These are phyloP conservation scores for Coregonus clupeaformis DNA, from an alignment of 2,113 vertebrate species.

Conservation along the genomic window DNA sequence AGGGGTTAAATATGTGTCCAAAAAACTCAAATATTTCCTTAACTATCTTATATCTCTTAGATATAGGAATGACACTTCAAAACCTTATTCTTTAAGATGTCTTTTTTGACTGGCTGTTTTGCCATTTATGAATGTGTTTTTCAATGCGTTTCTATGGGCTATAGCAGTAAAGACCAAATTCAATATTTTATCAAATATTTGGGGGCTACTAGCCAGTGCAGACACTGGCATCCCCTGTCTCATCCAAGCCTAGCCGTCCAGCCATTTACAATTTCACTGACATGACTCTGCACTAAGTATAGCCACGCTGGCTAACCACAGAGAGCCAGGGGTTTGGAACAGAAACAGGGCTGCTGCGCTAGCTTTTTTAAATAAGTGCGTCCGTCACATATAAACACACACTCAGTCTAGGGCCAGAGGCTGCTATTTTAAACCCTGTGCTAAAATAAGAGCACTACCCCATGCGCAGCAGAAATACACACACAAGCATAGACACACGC, in stretches of 20 bases:
- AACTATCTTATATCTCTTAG: too few relatives aligned
- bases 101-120: too few relatives aligned
- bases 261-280: neutral
- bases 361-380: too few relatives aligned
- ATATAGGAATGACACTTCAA: too few relatives aligned
- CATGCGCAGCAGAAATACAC: slow-evolving; percentile 27
- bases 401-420: slow-evolving; percentile 44
- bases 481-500: slow-evolving; percentile 24
- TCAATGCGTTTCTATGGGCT: too few relatives aligned
- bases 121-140: too few relatives aligned
- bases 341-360: slow-evolving; percentile 44
- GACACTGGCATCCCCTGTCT: slow-evolving; percentile 62
- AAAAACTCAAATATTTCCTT: too few relatives aligned
- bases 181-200: too few relatives aligned
- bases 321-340: slow-evolving; percentile 56
- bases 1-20: too few relatives aligned
- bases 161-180: too few relatives aligned
- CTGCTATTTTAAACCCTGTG: slow-evolving; percentile 54
- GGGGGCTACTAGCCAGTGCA: slow-evolving; percentile 28
- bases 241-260: slow-evolving; percentile 24
- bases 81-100: too few relatives aligned
- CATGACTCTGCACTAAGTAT: slow-evolving; percentile 52
- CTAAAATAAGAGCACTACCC: slow-evolving; percentile 42
- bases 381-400: slow-evolving; percentile 60
- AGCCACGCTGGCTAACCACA: slow-evolving; percentile 61